Base-by-base conservation (phyloP, 92 coral and sea anemone species). In the Zoanthus solanderi region DNA sequence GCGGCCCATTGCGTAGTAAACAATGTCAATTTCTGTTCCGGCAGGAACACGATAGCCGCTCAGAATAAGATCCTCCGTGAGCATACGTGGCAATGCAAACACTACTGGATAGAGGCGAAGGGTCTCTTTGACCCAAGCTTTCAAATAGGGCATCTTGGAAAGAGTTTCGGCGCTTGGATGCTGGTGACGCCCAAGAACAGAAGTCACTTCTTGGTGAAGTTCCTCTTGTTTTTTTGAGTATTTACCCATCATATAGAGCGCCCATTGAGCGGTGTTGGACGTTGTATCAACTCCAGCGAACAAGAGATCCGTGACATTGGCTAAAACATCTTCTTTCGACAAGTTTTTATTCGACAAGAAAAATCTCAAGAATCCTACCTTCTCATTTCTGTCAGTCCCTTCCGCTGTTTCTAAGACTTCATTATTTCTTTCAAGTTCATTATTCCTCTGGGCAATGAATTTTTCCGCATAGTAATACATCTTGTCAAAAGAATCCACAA, bases 221-320 rank as follows among this genome's bases (percentile, higher is more conserved):
- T 79, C 83, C 30, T 85, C 94, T 78, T 94, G 97, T 73, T 92
- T 92, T 56, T 75, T 83, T 37, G 92, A 94, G 68, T 94, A 86
- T 63, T 90, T 94, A 15, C 95, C 95, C 92, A 92, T 86, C 92
- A 88, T 71, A 45, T 94, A 94, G 42, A 94, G 86, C 14, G 93
- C 76, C 95, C 97, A 92, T 47, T 94, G 97, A 93, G 92, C 92
- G 34, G 97, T 90, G 79, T 85, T 92, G 34, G 97, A 94, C 2
- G 95, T 94, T 23, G 97, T 94, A 83, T 92, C 97, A 1, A 94
- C 95, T 45, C 97, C 97, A 37, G 90, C 97, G 71, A 92, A 88
- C 77, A 94, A 66, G 60, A 94, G 87, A 75, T 94, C 97, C 44
- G 90, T 90, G 68, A 94, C 82, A 16, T 91, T 92, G 18, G 90